Conservation (phyloP, 2,888 invertebrate genomes). For the Thelaira solivaga region DNA sequence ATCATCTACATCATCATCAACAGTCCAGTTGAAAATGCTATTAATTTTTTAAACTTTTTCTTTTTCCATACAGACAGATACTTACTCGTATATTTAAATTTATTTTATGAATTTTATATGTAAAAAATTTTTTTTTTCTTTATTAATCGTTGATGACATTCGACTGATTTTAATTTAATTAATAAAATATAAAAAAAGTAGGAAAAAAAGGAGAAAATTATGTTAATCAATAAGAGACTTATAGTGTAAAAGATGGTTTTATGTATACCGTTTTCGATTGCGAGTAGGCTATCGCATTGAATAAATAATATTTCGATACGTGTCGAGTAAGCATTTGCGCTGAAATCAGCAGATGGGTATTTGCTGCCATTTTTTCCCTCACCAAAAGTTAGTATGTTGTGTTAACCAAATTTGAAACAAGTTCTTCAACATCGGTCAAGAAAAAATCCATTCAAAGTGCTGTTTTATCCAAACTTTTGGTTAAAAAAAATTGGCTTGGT, state of each 20-base stretch:
- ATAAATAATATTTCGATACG: too few species aligned
- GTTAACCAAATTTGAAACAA: too few species aligned
- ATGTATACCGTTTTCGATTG: too few species aligned
- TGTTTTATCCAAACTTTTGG: too few species aligned
- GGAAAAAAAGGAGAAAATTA: not conserved
- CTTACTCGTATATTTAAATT: slow-evolving; percentile 6
- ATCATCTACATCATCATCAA: not conserved
- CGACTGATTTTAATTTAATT: slow-evolving; percentile 17
- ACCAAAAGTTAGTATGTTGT: too few species aligned
- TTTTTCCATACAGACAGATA: slow-evolving; percentile 4
- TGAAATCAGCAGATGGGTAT: too few species aligned
- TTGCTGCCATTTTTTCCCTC: too few species aligned
- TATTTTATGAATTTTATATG: slow-evolving; percentile 20
- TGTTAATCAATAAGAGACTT: not conserved
- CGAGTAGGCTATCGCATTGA: too few species aligned
- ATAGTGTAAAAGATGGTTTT: not conserved
- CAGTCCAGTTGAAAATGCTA: not conserved
- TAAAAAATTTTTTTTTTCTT: not conserved
- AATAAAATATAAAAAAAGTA: not conserved
- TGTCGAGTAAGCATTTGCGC: too few species aligned
- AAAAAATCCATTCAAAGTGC: too few species aligned
- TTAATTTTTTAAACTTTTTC: not conserved
- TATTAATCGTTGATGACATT: slow-evolving; percentile 20
- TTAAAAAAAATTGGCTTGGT: too few species aligned
- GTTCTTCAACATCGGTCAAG: too few species aligned